These are phyloP conservation scores for Scaptomyza graminum DNA, from an alignment of 1,140 invertebrate genomes.

Conservation along the genomic window DNA sequence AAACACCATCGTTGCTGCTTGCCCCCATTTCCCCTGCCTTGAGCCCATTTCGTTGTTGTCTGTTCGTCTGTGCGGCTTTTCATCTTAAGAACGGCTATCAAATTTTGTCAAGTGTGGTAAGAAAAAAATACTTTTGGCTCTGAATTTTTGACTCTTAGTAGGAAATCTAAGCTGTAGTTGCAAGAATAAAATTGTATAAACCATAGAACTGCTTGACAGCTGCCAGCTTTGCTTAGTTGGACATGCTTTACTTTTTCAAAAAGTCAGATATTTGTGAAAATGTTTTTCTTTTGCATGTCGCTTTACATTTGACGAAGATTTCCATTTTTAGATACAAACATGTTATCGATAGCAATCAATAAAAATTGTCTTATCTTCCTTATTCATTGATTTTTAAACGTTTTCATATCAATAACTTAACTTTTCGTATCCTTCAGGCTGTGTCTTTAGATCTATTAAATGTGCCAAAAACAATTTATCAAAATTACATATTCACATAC, in stretches of 20 bases:
- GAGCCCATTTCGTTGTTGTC: not conserved
- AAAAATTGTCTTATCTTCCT: too few relatives aligned
- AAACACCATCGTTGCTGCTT: not conserved
- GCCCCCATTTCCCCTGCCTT: too few relatives aligned
- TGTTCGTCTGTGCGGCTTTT: slow-evolving; percentile 39
- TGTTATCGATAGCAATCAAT: too few relatives aligned
- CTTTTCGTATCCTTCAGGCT: not conserved
- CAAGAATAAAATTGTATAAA: not conserved
- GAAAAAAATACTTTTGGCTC: slow-evolving; percentile 3
- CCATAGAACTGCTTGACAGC: slow-evolving; percentile 30
- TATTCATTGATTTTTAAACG: too few relatives aligned
- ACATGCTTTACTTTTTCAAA: not conserved
- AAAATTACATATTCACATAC: slow-evolving; percentile 23
- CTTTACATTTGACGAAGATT: too few relatives aligned
- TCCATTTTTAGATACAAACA: too few relatives aligned
- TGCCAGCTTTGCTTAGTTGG: slow-evolving; percentile 9
- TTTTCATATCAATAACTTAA: too few relatives aligned
- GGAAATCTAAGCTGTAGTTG: not conserved
- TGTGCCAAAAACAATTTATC: slow-evolving; percentile 24
- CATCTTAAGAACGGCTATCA: slow-evolving; percentile 60
- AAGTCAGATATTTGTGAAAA: too few relatives aligned
- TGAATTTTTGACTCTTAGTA: not conserved
- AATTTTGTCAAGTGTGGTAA: slow-evolving; percentile 32
- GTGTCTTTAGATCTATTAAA: slow-evolving; percentile 9
- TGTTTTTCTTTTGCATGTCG: too few relatives aligned